Conservation (phyloP, 2,113 vertebrate genomes). For the Platysternon megacephalum region DNA sequence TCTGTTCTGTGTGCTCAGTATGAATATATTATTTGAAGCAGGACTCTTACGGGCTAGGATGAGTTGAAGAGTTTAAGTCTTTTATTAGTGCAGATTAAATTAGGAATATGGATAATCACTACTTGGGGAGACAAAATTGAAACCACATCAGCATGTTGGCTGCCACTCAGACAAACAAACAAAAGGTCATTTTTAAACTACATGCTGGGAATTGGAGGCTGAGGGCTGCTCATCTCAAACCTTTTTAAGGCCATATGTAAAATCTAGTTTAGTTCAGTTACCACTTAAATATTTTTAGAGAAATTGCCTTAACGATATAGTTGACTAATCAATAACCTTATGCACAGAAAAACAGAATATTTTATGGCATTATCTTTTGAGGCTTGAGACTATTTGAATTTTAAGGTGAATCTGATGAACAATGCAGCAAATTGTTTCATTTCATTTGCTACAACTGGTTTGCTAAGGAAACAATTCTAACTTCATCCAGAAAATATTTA, state of each 20-base stretch:
- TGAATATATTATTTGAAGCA: rapidly evolving
- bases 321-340: not conserved
- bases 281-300: not conserved
- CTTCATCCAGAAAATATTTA: not conserved
- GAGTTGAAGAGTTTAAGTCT: not conserved
- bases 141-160: not conserved
- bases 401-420: not conserved
- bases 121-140: not conserved
- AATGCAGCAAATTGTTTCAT: not conserved
- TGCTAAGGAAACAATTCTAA: not conserved
- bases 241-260: not conserved
- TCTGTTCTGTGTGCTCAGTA: not conserved
- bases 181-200: not conserved
- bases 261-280: not conserved
- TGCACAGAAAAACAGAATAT: not conserved
- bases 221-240: not conserved
- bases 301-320: not conserved
- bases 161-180: not conserved
- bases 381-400: not conserved
- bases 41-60: not conserved
- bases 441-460: not conserved
- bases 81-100: not conserved
- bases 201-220: not conserved
- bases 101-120: not conserved
- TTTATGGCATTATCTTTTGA: not conserved